Base-by-base conservation (phyloP, 2,888 invertebrate species). In the Ectemnius cavifrons region DNA sequence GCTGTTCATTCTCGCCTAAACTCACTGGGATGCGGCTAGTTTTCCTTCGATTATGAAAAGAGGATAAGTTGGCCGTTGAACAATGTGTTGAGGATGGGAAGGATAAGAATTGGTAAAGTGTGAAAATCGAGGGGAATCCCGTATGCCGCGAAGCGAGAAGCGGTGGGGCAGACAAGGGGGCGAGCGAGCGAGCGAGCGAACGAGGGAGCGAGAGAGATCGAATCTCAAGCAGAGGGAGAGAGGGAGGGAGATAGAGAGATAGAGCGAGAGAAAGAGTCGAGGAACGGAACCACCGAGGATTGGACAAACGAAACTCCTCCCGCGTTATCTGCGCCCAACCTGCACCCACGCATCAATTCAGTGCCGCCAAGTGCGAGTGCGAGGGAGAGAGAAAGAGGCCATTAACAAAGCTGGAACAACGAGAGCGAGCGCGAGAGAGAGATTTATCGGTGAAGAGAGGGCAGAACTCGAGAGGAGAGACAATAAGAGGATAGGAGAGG, bases 241-340 rank as follows among this genome's bases (percentile, higher is more conserved):
- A 46, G 68, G 67, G 67, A 72, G 64, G 18, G 27, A 5, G 14
- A 57, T 14, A 23, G 14, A 37, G 18, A 58, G 72, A 74, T 64
- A 65, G 52, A 66, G 71, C 72, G 71, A 72, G 77, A 74, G 70
- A n/a, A 4, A 52, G 52, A 16, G 16, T 6, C 52, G 52, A 16
- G 52, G 70, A 72, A 78, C 83, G 73, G 86, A 83, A 87, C 85
- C 86, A 86, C 77, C 86, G 89, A 86, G 87, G 89, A 89, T 89
- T 89, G 89, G 89, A 89, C 86, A 87, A 85, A 88, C 84, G 84
- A 88, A 86, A 89, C 89, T 89, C 89, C 89, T 88, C 89, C 89
- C 88, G 89, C 86, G 82, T 85, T 88, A 88, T 87, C 85, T 84
- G 77, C 85, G 78, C 79, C 84, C 86, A 85, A 85, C 85, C 87